These are phyloP conservation scores for Malurus leucopterus DNA, from an alignment of 2,797 vertebrate genomes.

Conservation along the genomic window DNA sequence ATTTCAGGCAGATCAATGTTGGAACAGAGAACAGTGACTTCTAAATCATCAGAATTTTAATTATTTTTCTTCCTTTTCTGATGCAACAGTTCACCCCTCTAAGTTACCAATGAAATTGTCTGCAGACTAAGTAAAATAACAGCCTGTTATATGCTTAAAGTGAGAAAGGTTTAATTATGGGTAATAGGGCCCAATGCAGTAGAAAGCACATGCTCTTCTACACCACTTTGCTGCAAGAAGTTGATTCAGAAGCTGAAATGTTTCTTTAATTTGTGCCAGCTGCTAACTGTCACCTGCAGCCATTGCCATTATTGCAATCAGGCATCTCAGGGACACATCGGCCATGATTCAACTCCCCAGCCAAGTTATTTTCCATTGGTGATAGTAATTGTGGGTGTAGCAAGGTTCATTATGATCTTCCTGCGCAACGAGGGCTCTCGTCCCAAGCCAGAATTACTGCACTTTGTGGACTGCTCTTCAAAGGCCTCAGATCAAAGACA, in stretches of 20 bases:
- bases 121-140: not conserved
- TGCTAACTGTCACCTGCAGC: not conserved
- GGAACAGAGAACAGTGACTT: not conserved
- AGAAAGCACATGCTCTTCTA: not conserved
- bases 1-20: not conserved
- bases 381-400: not conserved
- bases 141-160: not conserved
- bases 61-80: not conserved
- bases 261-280: slow-evolving; percentile 14
- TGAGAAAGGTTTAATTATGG: not conserved
- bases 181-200: not conserved
- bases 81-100: not conserved
- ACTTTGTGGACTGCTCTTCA: not conserved
- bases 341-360: not conserved
- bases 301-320: slow-evolving; percentile 32
- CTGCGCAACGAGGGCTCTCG: not conserved
- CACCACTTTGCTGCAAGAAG: not conserved
- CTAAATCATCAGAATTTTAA: not conserved
- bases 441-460: not conserved
- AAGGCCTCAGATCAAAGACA: not conserved
- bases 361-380: not conserved
- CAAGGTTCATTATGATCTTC: not conserved
- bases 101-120: not conserved
- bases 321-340: not conserved
- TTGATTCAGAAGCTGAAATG: not conserved